These are phyloP conservation scores for Lepus townsendii DNA, from an alignment of 2,797 vertebrate genomes.

Conservation along the genomic window DNA sequence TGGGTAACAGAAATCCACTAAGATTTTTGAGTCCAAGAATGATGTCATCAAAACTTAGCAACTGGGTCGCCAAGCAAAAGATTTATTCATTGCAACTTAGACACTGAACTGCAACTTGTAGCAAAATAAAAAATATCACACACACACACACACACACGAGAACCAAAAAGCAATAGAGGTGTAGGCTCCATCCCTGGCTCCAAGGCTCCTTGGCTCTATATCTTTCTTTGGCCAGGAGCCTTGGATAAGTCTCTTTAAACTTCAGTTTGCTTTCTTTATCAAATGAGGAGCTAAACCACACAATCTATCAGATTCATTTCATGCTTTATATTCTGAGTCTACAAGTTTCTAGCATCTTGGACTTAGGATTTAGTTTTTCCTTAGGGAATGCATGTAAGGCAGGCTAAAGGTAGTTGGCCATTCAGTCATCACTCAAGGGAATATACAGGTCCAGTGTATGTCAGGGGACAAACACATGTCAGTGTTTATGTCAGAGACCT, in stretches of 20 bases:
- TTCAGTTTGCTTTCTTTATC: conserved; percentile 19
- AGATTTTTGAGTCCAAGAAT: conserved; percentile 33
- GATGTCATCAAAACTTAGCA: conserved; percentile 59
- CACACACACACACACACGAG: neutral
- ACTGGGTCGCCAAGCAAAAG: conserved; percentile 43
- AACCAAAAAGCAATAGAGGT: neutral
- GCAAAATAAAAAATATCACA: neutral
- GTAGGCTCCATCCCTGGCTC: neutral
- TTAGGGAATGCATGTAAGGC: neutral
- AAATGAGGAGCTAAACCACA: neutral
- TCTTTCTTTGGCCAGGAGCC: neutral
- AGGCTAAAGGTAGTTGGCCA: neutral
- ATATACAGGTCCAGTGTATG: neutral
- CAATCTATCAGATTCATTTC: neutral
- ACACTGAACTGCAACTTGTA: neutral
- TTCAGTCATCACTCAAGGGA: neutral
- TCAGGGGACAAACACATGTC: neutral
- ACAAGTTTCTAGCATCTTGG: conserved; percentile 2
- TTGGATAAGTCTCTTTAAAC: neutral
- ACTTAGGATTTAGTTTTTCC: conserved; percentile 25
- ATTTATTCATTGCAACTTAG: conserved; percentile 44
- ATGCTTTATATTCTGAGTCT: neutral
- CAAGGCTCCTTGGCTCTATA: neutral
- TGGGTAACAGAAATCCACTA: conserved; percentile 18
- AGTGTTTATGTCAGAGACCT: neutral